These are phyloP conservation scores for Actinostola sp. DNA, from an alignment of 92 coral and sea anemone genomes.

Conservation along the genomic window DNA sequence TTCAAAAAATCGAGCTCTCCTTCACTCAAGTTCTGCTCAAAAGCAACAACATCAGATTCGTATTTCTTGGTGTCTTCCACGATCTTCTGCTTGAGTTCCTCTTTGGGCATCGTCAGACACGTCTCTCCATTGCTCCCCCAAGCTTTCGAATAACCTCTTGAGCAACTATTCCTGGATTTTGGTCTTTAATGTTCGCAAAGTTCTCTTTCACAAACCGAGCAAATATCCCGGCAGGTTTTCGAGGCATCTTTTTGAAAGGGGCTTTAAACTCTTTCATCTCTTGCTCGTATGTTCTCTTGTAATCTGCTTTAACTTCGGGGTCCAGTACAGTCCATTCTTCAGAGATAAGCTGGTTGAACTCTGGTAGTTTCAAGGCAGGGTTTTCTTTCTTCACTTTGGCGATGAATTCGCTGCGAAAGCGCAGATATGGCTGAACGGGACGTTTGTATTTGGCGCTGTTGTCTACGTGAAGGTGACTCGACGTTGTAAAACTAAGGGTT, in stretches of 20 bases:
- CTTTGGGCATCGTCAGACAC: slow-evolving; percentile 35
- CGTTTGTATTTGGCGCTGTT: slow-evolving; percentile 43
- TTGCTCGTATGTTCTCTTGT: slow-evolving; percentile 33
- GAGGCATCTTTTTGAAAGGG: slow-evolving; percentile 64
- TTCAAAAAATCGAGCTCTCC: slow-evolving; percentile 36
- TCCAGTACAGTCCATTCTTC: slow-evolving; percentile 49
- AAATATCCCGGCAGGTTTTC: slow-evolving; percentile 71
- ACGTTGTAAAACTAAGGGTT: slow-evolving; percentile 27
- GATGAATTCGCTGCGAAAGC: slow-evolving; percentile 41
- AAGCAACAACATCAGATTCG: slow-evolving; percentile 31
- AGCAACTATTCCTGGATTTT: slow-evolving; percentile 25
- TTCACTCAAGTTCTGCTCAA: slow-evolving; percentile 23
- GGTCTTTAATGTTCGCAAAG: slow-evolving; percentile 22
- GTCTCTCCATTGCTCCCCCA: slow-evolving; percentile 43
- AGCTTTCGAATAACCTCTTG: slow-evolving; percentile 43
- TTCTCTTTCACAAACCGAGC: slow-evolving; percentile 71
- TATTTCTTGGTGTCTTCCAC: slow-evolving; percentile 22
- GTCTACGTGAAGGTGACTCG: slow-evolving; percentile 16
- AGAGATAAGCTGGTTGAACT: slow-evolving; percentile 34
- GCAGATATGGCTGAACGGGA: slow-evolving; percentile 36
- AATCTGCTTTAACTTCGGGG: slow-evolving; percentile 47
- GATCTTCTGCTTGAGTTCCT: slow-evolving; percentile 3
- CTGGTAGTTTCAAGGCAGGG: slow-evolving; percentile 37
- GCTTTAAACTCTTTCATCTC: slow-evolving; percentile 62
- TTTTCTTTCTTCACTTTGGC: slow-evolving; percentile 20